These are phyloP conservation scores for Aphidius colemani DNA, from an alignment of 2,888 invertebrate genomes.

Conservation along the genomic window DNA sequence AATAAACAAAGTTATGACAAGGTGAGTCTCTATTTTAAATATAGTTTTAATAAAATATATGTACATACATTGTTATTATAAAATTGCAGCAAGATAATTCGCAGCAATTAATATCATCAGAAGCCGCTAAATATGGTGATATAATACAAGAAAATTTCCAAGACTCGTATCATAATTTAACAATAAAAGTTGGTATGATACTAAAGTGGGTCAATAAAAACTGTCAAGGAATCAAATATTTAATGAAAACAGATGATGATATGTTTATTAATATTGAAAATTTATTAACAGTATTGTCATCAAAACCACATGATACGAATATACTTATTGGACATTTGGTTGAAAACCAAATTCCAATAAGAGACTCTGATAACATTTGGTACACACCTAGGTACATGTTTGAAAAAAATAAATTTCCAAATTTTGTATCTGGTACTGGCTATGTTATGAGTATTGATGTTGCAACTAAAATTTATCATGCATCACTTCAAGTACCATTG, in stretches of 20 bases:
- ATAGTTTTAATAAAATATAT: no score
- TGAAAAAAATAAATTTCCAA: conserved; percentile 72
- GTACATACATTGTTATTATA: no score
- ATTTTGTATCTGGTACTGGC: conserved; percentile 81
- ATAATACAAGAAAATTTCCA: conserved; percentile 82
- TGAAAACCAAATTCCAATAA: conserved; percentile 75
- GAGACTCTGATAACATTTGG: conserved; percentile 77
- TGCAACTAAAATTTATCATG: conserved; percentile 68
- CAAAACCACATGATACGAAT: conserved; percentile 53
- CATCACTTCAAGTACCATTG: conserved; percentile 71
- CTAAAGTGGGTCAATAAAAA: conserved; percentile 77
- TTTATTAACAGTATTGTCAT: conserved; percentile 58
- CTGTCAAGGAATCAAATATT: conserved; percentile 69
- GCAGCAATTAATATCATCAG: conserved; percentile 69
- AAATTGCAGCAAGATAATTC: no score
- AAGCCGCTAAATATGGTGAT: conserved; percentile 72
- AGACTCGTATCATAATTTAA: conserved; percentile 86
- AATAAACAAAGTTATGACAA: conserved; percentile 64
- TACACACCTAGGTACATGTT: conserved; percentile 83
- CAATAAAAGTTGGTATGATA: conserved; percentile 83
- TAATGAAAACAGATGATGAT: conserved; percentile 87
- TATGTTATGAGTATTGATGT: conserved; percentile 76
- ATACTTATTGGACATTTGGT: conserved; percentile 78
- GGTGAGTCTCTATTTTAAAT: conserved; percentile 44
- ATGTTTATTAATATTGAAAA: conserved; percentile 81